Percentiles rank a stretch among this genome's conserved stretches.
Evolutionary conservation across 37 sponge, comb jelly and placozoan genomes (phyloP).

Genomic region (Oopsacas minuta): DNA sequence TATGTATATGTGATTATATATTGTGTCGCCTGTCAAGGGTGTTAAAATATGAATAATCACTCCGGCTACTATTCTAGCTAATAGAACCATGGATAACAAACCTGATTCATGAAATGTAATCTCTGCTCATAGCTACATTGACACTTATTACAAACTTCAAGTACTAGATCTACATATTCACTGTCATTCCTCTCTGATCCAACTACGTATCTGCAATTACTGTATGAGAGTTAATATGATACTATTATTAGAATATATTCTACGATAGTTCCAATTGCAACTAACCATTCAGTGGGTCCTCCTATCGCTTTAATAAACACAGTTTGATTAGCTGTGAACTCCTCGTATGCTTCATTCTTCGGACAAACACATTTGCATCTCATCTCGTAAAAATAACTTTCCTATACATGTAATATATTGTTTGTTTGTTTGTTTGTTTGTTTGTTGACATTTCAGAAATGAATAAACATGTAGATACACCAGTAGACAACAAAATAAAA

Average conservation of each 20-base stretch:
- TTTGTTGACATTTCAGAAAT: no score
- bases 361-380: constrained; percentile 17
- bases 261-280: not conserved
- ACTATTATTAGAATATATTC: no score
- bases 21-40: no score
- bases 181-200: not conserved
- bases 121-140: constrained; percentile 4
- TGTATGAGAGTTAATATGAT: no score
- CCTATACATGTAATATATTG: not conserved
- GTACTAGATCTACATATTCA: not conserved
- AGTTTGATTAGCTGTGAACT: not conserved
- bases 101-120: not conserved
- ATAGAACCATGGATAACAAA: not conserved
- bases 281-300: constrained; percentile 4
- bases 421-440: not conserved
- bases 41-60: no score
- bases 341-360: not conserved
- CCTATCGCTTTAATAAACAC: not conserved
- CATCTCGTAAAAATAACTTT: not conserved
- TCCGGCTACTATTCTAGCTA: no score
- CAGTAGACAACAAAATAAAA: no score
- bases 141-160: not conserved
- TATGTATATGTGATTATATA: no score
- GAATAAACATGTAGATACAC: no score
- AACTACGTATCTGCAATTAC: not conserved